Base-by-base conservation (phyloP, 1,140 invertebrate genomes). In the Drosophila kurseongensis region DNA sequence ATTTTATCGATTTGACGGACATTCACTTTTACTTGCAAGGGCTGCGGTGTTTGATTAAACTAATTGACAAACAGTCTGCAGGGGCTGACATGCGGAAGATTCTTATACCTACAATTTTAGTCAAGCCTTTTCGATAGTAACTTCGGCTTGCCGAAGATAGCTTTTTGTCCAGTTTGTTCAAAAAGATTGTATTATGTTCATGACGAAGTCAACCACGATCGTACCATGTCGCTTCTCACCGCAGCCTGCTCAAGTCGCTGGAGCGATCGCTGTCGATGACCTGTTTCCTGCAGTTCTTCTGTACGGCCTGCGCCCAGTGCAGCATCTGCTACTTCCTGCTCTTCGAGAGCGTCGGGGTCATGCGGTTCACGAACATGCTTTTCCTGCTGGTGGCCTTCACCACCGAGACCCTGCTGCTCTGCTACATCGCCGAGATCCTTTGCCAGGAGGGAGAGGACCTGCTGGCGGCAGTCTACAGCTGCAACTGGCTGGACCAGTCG, bases 401-500 rank as follows among this genome's bases (percentile, higher is more conserved):
- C 27, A 42, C 59, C 5, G 88, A 92, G 40, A 84, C 80, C 0
- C 47, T 79, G 8, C 47, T 90, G 10, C 45, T 89, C 0, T 92
- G 91, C 54, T 90, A 74, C 56, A 75, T 52, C 45, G 74, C 75
- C 8, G 89, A 92, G 27, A 14, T 74, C 6, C 54, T 91, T 12
- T 29, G 12, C 41, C 32, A 66, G 12, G 74, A 65, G 32, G 73
- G 69, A 0, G 75, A 90, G 2, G 18, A 45, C 14, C 47, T 92
- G 0, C 32, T 65, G 4, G 36, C 38, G 0, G 79, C 78, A 4
- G 71, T 81, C 48, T 92, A 92, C 44, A 32, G 29, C 1, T 80
- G 69, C 47, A 90, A 92, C 35, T 92, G 91, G 91, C 18, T 77
- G 5, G 47, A 78, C 13, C 88, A 78, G 41, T 40, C 85, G 5